phyloP scores from a whole-genome alignment of 2,113 vertebrate species.

The Lepidiolamprologus cunningtoni region DNA sequence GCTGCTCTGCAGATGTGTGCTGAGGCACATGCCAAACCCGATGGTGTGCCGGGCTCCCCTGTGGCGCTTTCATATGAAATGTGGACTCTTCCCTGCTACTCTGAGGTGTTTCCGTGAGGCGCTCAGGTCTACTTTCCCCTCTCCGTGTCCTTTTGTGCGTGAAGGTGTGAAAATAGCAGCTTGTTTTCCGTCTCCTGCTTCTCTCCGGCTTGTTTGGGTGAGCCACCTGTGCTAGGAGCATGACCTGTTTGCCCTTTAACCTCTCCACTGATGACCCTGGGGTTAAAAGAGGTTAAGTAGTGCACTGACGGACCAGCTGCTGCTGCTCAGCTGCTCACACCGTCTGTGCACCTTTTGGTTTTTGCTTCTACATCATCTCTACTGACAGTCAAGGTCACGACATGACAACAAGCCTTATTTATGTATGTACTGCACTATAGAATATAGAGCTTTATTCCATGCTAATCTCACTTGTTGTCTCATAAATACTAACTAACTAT shows the following conservation, averaged over 20 bases:
- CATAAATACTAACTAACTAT: neutral
- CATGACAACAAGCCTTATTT: neutral
- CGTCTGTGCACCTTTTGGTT: neutral
- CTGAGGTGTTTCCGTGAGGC: neutral
- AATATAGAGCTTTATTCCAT: neutral
- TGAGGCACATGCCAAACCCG: neutral
- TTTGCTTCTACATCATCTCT: neutral
- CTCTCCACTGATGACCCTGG: neutral
- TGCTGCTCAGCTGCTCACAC: neutral
- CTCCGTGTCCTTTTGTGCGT: neutral
- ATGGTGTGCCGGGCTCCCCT: neutral
- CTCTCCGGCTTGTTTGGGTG: neutral
- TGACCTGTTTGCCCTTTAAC: slow-evolving; percentile 11
- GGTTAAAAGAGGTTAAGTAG: slow-evolving; percentile 33
- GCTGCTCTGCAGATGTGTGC: slow-evolving; percentile 44
- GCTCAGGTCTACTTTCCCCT: neutral
- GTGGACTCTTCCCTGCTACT: neutral
- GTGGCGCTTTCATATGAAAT: neutral
- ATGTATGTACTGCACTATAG: neutral
- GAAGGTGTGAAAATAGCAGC: neutral
- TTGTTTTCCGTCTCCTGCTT: neutral
- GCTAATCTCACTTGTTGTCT: neutral
- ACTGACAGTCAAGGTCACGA: neutral
- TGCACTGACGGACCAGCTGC: neutral
- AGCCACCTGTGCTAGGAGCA: slow-evolving; percentile 15